Evolutionary conservation across 2,113 vertebrate genomes (phyloP).

Genomic region (Python bivittatus): DNA sequence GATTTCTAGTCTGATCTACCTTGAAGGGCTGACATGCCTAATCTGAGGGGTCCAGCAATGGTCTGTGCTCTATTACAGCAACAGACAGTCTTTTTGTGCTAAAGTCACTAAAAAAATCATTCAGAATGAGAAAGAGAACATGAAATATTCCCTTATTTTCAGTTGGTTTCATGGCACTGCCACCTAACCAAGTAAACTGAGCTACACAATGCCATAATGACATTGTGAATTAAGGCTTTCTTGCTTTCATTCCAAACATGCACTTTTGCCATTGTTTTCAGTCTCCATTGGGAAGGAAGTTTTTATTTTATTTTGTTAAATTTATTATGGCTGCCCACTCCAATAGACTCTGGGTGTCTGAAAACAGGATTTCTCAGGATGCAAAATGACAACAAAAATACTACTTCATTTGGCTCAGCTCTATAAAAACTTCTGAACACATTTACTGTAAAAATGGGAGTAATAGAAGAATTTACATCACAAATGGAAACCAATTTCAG

Average conservation of each 20-base stretch:
- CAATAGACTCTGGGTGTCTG: not conserved
- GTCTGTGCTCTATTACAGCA: not conserved
- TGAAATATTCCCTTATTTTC: not conserved
- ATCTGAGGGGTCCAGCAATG: not conserved
- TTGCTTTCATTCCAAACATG: not conserved
- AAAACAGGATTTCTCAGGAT: not conserved
- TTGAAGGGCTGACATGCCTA: not conserved
- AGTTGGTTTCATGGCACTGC: not conserved
- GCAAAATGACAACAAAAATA: not conserved
- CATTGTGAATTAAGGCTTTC: not conserved
- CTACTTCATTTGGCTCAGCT: not conserved
- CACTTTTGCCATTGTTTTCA: not conserved
- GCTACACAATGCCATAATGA: not conserved
- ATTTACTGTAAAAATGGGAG: not conserved
- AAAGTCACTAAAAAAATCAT: not conserved
- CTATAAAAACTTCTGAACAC: not conserved
- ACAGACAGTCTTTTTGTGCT: not conserved
- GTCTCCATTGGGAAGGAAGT: not conserved
- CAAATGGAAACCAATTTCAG: not conserved
- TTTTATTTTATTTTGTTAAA: not conserved
- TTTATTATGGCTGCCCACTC: not conserved
- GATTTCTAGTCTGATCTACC: not conserved
- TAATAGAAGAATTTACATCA: not conserved
- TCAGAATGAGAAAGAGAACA: not conserved
- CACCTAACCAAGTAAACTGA: no score